phyloP scores from a whole-genome alignment of 2,113 vertebrate genomes.

The Narcine bancroftii region DNA sequence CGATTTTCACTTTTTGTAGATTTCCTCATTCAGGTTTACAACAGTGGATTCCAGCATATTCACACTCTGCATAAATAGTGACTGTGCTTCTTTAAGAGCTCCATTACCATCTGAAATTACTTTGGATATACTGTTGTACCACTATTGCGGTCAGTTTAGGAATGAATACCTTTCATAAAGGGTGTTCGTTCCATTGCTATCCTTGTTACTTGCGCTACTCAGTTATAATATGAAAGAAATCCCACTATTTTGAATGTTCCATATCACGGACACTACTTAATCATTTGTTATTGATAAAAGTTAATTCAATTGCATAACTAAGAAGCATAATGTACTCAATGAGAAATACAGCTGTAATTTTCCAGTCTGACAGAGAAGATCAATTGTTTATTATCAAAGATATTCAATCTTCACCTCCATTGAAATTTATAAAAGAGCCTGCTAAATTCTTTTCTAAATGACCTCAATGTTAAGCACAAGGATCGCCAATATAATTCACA shows the following conservation, averaged over 20 bases:
- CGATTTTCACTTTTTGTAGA: no score
- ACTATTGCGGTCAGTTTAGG: no score
- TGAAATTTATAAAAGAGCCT: neutral
- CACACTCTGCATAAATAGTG: no score
- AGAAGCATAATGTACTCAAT: neutral
- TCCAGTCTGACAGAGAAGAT: neutral
- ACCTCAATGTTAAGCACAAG: neutral
- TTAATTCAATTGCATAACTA: neutral
- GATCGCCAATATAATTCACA: neutral
- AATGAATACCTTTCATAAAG: no score
- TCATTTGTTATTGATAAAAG: neutral
- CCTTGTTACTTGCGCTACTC: no score
- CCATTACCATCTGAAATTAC: no score
- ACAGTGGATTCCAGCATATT: no score
- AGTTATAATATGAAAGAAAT: no score
- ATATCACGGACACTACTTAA: neutral
- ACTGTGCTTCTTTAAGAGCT: no score
- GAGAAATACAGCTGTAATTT: neutral
- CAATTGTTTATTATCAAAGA: neutral
- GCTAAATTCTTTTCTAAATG: neutral
- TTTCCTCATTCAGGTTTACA: no score
- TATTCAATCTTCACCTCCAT: neutral
- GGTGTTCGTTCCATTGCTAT: no score
- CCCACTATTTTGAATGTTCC: neutral
- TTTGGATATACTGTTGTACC: no score